These are phyloP conservation scores for Galbula dea DNA, from an alignment of 2,113 vertebrate species.

Conservation along the genomic window DNA sequence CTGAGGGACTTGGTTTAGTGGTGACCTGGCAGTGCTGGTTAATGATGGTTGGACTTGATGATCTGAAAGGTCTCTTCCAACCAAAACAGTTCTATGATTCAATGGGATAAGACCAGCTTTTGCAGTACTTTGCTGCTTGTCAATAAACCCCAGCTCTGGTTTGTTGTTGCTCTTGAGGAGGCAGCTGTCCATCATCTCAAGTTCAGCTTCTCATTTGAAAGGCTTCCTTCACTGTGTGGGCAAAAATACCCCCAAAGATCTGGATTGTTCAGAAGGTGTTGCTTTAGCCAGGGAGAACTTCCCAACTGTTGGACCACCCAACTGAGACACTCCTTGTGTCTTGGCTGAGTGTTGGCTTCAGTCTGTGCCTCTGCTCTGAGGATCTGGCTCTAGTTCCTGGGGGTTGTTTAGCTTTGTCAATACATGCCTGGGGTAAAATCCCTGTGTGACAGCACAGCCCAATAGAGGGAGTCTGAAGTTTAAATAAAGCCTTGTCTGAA, in stretches of 20 bases:
- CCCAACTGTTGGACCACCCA: fast-evolving
- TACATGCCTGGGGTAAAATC: not conserved
- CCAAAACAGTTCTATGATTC: no score
- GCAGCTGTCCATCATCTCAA: not conserved
- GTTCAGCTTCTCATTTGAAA: fast-evolving
- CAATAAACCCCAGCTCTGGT: not conserved
- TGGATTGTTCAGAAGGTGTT: not conserved
- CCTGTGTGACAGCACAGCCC: not conserved
- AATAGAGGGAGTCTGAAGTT: slow-evolving; percentile 17
- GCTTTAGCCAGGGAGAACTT: not conserved
- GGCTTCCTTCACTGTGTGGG: not conserved
- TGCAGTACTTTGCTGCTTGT: not conserved
- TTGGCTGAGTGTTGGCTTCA: not conserved
- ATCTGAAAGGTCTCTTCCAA: no score
- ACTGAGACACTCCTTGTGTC: fast-evolving
- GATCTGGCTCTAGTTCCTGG: not conserved
- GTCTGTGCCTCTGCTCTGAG: not conserved
- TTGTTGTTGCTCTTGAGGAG: not conserved
- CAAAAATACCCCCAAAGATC: no score
- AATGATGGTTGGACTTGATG: no score
- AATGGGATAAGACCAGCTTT: not conserved
- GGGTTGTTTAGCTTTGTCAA: not conserved
- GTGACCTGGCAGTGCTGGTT: no score
- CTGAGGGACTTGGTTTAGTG: no score
- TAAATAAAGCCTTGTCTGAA: not conserved